Percentiles rank a stretch among this genome's conserved stretches.
Evolutionary conservation across 2,113 vertebrate genomes (phyloP).

Genomic region (Thamnaconus septentrionalis): DNA sequence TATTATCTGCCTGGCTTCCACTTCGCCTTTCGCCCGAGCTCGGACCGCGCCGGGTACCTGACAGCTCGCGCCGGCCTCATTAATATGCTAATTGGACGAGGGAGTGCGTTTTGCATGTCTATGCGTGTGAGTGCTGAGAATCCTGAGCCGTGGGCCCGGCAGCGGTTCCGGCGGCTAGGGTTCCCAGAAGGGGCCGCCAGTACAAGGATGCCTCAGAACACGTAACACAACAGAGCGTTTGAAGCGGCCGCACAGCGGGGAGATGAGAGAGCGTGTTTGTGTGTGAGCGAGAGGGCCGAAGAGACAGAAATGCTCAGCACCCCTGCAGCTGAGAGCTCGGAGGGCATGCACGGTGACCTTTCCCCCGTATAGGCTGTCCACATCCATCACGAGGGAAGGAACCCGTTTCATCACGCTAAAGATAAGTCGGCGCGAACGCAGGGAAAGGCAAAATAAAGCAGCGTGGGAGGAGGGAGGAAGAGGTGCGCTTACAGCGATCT

Average conservation of each 20-base stretch:
- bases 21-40: slow-evolving; percentile 23
- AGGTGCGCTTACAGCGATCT: slow-evolving; percentile 87
- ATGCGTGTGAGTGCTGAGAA: slow-evolving; percentile 11
- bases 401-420: slow-evolving; percentile 12
- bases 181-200: slow-evolving; percentile 54
- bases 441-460: background rate
- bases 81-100: slow-evolving; percentile 54
- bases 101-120: slow-evolving; percentile 8
- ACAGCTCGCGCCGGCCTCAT: slow-evolving; percentile 28
- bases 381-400: background rate
- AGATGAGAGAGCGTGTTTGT: slow-evolving; percentile 42
- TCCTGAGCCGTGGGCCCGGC: slow-evolving; percentile 40
- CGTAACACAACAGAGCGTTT: slow-evolving; percentile 64
- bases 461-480: background rate
- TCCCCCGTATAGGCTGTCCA: slow-evolving; percentile 25
- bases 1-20: slow-evolving; percentile 40
- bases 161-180: slow-evolving; percentile 53
- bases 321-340: slow-evolving; percentile 44
- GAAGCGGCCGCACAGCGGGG: slow-evolving; percentile 39
- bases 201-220: slow-evolving; percentile 65
- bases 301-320: slow-evolving; percentile 38
- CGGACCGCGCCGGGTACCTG: slow-evolving; percentile 13
- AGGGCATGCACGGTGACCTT: slow-evolving; percentile 44
- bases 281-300: slow-evolving; percentile 22
- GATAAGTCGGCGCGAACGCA: background rate